phyloP scores from a whole-genome alignment of 2,888 invertebrate species.

The Melitaea athalia region DNA sequence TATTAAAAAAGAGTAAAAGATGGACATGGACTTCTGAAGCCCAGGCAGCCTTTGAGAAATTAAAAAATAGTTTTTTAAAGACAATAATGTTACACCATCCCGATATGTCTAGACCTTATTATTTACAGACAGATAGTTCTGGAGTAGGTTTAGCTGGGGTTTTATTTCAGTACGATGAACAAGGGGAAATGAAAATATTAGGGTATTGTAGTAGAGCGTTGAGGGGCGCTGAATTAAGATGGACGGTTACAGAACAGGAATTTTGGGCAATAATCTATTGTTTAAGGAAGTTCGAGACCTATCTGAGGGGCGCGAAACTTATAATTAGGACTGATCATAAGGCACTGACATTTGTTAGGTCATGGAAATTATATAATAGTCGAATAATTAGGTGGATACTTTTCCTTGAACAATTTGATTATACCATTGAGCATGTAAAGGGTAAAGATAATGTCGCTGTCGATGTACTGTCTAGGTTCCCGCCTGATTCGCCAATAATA shows the following conservation, averaged over 20 bases:
- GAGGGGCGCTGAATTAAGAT: conserved; percentile 31
- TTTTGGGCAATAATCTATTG: conserved; percentile 41
- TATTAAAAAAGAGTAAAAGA: conserved; percentile 38
- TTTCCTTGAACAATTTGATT: conserved; percentile 42
- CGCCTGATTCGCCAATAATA: conserved; percentile 19
- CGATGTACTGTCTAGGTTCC: conserved; percentile 36
- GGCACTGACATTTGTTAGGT: conserved; percentile 39
- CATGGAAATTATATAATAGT: too few species aligned
- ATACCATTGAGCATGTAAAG: conserved; percentile 37
- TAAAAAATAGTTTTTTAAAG: conserved; percentile 35
- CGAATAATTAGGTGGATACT: conserved; percentile 43
- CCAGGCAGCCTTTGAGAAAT: conserved; percentile 35
- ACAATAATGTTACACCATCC: conserved; percentile 8
- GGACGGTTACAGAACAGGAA: conserved; percentile 45
- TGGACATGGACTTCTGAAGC: conserved; percentile 36
- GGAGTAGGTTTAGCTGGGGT: neutral
- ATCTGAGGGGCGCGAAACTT: conserved; percentile 40
- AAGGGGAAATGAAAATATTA: conserved; percentile 32
- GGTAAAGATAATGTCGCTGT: conserved; percentile 33
- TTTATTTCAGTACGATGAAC: neutral
- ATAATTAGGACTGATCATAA: conserved; percentile 43
- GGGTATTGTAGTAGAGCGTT: conserved; percentile 39
- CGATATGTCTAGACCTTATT: neutral
- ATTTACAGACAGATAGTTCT: conserved; percentile 7
- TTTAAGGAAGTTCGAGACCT: conserved; percentile 43